Base-by-base conservation (phyloP, 2,888 invertebrate genomes). In the Branchipolynoe longqiensis region DNA sequence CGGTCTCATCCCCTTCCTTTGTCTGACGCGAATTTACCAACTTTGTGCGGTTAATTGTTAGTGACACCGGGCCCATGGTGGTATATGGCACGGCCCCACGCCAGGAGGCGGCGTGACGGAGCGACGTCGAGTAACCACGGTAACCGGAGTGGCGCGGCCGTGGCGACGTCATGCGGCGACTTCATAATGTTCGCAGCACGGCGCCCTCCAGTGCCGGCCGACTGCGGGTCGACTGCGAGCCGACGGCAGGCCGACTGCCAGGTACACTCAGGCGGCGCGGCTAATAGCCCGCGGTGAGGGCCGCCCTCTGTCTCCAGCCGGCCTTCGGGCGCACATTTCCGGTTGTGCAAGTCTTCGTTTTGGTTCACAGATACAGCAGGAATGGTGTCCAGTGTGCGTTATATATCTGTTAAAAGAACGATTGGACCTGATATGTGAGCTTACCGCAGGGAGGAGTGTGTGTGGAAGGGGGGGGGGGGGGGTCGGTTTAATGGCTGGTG, bases 131-230 rank as follows among this genome's bases (percentile, higher is more conserved):
- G 69, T 69, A 69, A 69, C 69, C 69, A 38, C 22, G 69, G 69
- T 69, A 78, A 78, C 54, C 78, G 28, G 6, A 48, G 78, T 25
- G 48, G 18, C 41, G 14, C 12, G 48, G 78, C 28, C 78, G 41
- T 18, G 78, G 48, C 69, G 69, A 78, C 78, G 48, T 78, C 78
- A 78, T 78, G 78, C 41, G 22, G 78, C 48, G 41, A 48, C 78
- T 78, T 54, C 54, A 78, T 78, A 78, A 78, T 78, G 78, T 78
- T 78, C 78, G 6, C 54, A 41, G 78, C 54, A 78, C 54, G 78
- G 41, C 78, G 18, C 18, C 69, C 28, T 4, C 78, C 28, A n/a
- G n/a, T n/a, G n/a, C n/a, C n/a, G n/a, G n/a, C 78, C 18, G 25
- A 12, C 28, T 6, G 28, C n/a, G 6, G 28, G 12, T 8, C 25